Evolutionary conservation across 2,797 vertebrate genomes (phyloP).

Genomic region (Dryobates pubescens): DNA sequence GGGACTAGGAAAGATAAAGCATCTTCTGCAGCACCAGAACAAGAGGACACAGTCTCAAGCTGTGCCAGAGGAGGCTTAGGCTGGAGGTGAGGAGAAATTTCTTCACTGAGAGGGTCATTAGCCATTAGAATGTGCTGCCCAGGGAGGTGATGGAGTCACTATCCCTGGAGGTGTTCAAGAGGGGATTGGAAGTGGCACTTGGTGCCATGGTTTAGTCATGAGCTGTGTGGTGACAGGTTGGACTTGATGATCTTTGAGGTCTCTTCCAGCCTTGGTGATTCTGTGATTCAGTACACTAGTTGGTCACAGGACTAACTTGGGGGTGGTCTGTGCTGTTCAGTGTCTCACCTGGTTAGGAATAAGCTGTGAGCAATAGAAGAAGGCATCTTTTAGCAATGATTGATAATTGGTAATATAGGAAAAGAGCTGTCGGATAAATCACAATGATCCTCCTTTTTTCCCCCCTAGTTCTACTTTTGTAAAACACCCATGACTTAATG

Average conservation of each 20-base stretch:
- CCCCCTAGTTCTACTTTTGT: conserved; percentile 23
- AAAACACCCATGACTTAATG: conserved; percentile 16
- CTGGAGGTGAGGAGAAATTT: too few species aligned
- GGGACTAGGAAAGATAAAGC: not conserved
- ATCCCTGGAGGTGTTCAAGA: too few species aligned
- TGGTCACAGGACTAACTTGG: not conserved
- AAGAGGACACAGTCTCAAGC: too few species aligned
- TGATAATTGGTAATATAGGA: not conserved
- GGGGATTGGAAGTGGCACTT: too few species aligned
- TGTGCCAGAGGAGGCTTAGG: too few species aligned
- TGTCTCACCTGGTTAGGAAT: not conserved
- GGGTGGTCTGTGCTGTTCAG: not conserved
- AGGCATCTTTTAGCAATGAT: not conserved
- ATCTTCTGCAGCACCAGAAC: not conserved
- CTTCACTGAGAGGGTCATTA: too few species aligned
- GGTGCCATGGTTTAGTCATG: too few species aligned
- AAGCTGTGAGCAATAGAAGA: not conserved
- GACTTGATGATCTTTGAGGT: too few species aligned
- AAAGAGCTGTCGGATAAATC: not conserved
- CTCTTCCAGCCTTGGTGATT: too few species aligned
- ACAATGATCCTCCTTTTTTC: not conserved
- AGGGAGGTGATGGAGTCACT: too few species aligned
- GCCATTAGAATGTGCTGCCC: too few species aligned
- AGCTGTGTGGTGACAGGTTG: too few species aligned
- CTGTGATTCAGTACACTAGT: not conserved